Conservation (phyloP, 2,888 invertebrate species). For the Drosophila ezoana region DNA sequence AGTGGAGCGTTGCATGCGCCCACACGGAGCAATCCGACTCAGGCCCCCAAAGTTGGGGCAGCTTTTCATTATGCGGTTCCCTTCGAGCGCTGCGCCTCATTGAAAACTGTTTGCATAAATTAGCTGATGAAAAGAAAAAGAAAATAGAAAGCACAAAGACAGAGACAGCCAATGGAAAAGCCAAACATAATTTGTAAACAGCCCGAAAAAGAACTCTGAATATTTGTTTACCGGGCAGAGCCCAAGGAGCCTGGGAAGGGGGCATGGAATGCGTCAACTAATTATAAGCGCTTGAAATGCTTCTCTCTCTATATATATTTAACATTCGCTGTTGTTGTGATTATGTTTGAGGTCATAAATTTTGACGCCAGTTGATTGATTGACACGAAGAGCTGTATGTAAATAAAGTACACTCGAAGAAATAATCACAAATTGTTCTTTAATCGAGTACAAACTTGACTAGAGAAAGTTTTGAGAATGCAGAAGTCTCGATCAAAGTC, state of each 20-base stretch:
- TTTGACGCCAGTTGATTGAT: slow-evolving; percentile 76
- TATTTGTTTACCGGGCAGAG: slow-evolving; percentile 30
- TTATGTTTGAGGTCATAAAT: slow-evolving; percentile 73
- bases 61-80: slow-evolving; percentile 33
- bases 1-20: slow-evolving; percentile 35
- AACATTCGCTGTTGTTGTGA: slow-evolving; percentile 50
- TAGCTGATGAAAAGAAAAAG: slow-evolving; percentile 51
- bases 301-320: slow-evolving; percentile 25
- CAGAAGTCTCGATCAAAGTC: no score
- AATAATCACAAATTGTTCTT: not conserved
- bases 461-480: no score
- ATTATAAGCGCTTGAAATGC: slow-evolving; percentile 60
- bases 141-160: slow-evolving; percentile 18
- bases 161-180: slow-evolving; percentile 37
- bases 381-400: slow-evolving; percentile 45
- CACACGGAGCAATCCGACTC: slow-evolving; percentile 12
- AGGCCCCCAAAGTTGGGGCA: slow-evolving; percentile 1
- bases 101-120: slow-evolving; percentile 75
- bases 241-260: no score
- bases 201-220: slow-evolving; percentile 30
- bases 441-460: no score
- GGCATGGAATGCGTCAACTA: slow-evolving; percentile 57
- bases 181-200: slow-evolving; percentile 67
- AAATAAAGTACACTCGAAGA: slow-evolving; percentile 2
- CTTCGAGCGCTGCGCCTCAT: slow-evolving; percentile 46